These are phyloP conservation scores for Sebastes steindachneri DNA, from an alignment of 2,797 vertebrate species.

Conservation along the genomic window DNA sequence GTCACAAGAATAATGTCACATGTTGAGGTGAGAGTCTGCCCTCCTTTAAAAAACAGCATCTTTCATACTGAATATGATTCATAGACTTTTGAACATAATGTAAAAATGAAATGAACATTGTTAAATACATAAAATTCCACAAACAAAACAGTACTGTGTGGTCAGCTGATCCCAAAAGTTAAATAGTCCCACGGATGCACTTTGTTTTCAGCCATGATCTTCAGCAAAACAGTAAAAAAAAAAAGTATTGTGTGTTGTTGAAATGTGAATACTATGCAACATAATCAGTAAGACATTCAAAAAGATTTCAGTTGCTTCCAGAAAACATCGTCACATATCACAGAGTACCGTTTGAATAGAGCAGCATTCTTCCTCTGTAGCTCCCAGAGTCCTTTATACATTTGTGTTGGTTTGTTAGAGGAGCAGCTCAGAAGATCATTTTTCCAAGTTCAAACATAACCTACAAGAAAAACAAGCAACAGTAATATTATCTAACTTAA, in stretches of 20 bases:
- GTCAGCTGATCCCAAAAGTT: neutral
- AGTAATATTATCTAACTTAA: neutral
- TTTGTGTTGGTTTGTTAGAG: neutral
- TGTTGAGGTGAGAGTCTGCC: neutral
- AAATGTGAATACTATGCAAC: neutral
- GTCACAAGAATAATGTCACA: neutral
- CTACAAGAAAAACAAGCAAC: slow-evolving; percentile 75
- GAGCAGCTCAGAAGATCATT: slow-evolving; percentile 87
- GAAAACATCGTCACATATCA: neutral
- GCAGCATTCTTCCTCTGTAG: slow-evolving; percentile 19
- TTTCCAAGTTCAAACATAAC: slow-evolving; percentile 96
- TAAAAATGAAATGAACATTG: neutral
- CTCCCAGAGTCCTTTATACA: neutral
- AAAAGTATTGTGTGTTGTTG: neutral
- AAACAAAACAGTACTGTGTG: neutral
- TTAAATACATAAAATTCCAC: neutral
- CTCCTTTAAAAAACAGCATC: neutral
- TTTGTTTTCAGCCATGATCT: neutral
- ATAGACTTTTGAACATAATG: neutral
- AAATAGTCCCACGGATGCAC: neutral
- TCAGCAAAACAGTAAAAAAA: neutral
- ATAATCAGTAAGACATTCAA: slow-evolving; percentile 31
- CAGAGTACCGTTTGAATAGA: slow-evolving; percentile 11
- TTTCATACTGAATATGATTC: neutral
- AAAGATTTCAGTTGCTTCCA: neutral